phyloP scores from a whole-genome alignment of 2,888 invertebrate species.

The Pollenia labialis region DNA sequence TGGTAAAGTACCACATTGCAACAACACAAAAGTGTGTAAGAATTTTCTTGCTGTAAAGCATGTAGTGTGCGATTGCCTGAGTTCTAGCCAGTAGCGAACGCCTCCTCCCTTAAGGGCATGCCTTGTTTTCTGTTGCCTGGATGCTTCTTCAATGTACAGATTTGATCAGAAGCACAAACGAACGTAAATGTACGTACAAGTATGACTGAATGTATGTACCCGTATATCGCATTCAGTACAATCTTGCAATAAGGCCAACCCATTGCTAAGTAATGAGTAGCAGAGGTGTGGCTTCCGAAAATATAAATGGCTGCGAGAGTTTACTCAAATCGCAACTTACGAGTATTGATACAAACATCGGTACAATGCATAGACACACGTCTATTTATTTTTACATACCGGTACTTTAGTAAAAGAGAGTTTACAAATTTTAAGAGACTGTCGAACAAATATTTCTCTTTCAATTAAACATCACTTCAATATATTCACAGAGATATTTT shows the following conservation, averaged over 20 bases:
- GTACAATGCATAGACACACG: conserved; percentile 11
- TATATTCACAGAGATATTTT: neutral
- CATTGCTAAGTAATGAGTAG: conserved; percentile 79
- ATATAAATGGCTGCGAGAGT: conserved; percentile 82
- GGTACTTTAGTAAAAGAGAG: conserved; percentile 8
- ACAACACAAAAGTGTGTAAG: conserved; percentile 42
- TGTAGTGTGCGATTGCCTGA: conserved; percentile 79
- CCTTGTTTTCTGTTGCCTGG: conserved; percentile 66
- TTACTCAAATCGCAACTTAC: conserved; percentile 32
- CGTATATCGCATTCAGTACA: conserved; percentile 22
- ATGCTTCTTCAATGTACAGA: conserved; percentile 53
- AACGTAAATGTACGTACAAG: neutral
- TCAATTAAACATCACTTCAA: neutral
- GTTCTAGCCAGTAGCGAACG: conserved; percentile 82
- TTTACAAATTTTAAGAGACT: conserved; percentile 1
- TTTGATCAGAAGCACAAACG: conserved; percentile 59
- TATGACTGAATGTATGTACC: conserved; percentile 11
- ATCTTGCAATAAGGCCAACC: conserved; percentile 78
- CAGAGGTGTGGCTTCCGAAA: conserved; percentile 83
- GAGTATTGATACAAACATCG: conserved; percentile 11
- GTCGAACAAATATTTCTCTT: conserved; percentile 15
- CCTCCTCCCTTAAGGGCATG: conserved; percentile 81
- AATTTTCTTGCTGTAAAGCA: conserved; percentile 39
- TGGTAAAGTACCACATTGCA: conserved; percentile 64
- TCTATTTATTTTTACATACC: neutral